Evolutionary conservation across 30 jellyfish, hydroid and myxozoan genomes (phyloP).

Genomic region (Aurelia aurita): DNA sequence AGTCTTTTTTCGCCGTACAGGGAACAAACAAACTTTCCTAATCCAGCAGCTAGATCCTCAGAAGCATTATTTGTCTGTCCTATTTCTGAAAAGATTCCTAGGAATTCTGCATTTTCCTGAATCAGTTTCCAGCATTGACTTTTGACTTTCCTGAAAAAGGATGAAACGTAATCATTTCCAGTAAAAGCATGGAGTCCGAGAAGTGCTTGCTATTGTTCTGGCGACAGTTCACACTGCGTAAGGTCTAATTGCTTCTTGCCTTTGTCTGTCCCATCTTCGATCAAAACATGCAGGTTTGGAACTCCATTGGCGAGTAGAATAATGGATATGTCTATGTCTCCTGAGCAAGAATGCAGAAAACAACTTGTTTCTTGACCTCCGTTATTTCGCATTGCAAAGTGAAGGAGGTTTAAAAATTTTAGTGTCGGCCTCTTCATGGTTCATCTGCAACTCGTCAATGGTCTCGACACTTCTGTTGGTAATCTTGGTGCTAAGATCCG

Average conservation of each 20-base stretch:
- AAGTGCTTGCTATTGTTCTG: neutral
- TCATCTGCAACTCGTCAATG: neutral
- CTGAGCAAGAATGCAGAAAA: slow-evolving; percentile 10
- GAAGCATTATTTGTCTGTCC: neutral
- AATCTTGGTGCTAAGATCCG: neutral
- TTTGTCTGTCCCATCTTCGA: slow-evolving; percentile 27
- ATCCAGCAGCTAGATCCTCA: slow-evolving; percentile 13
- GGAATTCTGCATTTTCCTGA: slow-evolving; percentile 5
- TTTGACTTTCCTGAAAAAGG: neutral
- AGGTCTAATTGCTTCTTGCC: too few relatives aligned
- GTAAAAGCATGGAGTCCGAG: neutral
- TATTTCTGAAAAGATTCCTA: neutral
- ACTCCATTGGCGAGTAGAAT: slow-evolving; percentile 24
- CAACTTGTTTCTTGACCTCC: slow-evolving; percentile 31
- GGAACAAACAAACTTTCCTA: slow-evolving; percentile 11
- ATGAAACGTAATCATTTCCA: neutral
- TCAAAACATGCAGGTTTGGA: neutral
- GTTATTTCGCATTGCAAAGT: neutral
- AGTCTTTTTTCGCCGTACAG: slow-evolving; percentile 30
- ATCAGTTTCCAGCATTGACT: neutral
- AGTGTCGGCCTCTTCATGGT: neutral
- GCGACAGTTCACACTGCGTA: neutral
- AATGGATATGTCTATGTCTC: slow-evolving; percentile 32
- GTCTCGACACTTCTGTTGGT: neutral
- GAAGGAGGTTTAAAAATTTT: neutral